These are phyloP conservation scores for Geococcyx californianus DNA, from an alignment of 2,113 vertebrate species.

Conservation along the genomic window DNA sequence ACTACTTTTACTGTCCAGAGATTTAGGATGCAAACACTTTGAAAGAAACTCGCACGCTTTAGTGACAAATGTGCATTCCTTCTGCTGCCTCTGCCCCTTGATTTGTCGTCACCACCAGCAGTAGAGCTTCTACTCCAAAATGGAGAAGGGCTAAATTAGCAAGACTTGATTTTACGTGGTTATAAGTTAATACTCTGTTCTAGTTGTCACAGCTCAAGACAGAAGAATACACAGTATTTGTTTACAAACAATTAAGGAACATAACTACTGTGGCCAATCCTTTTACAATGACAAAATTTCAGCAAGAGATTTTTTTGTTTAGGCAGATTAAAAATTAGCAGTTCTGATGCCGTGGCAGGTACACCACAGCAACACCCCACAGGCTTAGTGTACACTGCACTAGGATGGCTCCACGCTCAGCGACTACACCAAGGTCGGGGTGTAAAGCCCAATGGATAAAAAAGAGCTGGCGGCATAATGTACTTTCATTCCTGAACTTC, in stretches of 20 bases:
- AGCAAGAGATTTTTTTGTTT: neutral
- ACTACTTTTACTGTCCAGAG: neutral
- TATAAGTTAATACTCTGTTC: neutral
- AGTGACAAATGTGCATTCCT: neutral
- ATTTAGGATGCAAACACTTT: neutral
- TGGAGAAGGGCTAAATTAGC: neutral
- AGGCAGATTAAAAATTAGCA: neutral
- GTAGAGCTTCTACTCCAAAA: neutral
- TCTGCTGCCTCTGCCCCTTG: neutral
- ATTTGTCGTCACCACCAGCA: neutral
- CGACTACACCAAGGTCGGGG: neutral
- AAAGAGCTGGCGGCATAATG: neutral
- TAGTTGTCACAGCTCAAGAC: neutral
- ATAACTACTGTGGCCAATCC: neutral
- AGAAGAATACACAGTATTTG: neutral
- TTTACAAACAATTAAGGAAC: neutral
- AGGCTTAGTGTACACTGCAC: fast-evolving
- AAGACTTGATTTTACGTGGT: neutral
- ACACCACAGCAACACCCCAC: neutral
- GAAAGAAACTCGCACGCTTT: neutral
- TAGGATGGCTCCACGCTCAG: neutral
- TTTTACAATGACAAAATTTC: neutral
- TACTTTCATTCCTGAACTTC: neutral
- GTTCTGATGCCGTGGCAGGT: neutral
- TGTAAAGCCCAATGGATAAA: neutral